Evolutionary conservation across 1,140 invertebrate genomes (phyloP), one percentile per base, ranked within the genome.

Genomic region (Macrocentrus cingulum): DNA sequence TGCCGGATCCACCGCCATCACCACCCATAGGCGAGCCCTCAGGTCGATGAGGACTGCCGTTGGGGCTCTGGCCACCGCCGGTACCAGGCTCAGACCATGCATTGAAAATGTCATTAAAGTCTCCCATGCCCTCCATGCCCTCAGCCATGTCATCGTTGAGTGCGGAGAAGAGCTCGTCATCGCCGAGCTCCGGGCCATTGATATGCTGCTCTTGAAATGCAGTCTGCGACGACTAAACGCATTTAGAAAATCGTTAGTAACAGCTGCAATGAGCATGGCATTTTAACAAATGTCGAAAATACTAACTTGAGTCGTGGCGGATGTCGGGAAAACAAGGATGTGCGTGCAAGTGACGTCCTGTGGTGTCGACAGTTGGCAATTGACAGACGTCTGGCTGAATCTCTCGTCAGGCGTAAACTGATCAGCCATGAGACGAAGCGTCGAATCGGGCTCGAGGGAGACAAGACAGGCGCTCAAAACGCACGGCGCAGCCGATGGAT

Each of bases 251-350:
- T 45, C 13, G 4, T 11, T 34, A n/a, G n/a, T n/a, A n/a, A n/a
- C n/a, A n/a, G n/a, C n/a, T n/a, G n/a, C n/a, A n/a, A n/a, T n/a
- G n/a, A n/a, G n/a, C n/a, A n/a, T n/a, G n/a, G 4, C 25, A 29
- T 29, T 29, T 29, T 29, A 1, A 29, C 22, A n/a, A 58, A 44
- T 46, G 23, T n/a, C n/a, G n/a, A n/a, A n/a, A 41, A 22, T 37
- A 62, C 67, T 70, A 81, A 94, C 92, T 86, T 95, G 92, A 53
- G 94, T 95, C 25, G 93, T 95, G 22, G 97, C 95, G 53, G 95
- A 98, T 6, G 95, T 99, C 44, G 97, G 97, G 81, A 99, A 99
- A 58, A 99, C 97, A 57, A 99, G 85, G 64, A 99, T 99, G 76
- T 99, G 97, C 45, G 97, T 99, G 71, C 92, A 94, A 45, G 93